Evolutionary conservation across 2,888 invertebrate species (phyloP), one percentile per base, ranked within the genome.

Genomic region (Rosalia funebris): DNA sequence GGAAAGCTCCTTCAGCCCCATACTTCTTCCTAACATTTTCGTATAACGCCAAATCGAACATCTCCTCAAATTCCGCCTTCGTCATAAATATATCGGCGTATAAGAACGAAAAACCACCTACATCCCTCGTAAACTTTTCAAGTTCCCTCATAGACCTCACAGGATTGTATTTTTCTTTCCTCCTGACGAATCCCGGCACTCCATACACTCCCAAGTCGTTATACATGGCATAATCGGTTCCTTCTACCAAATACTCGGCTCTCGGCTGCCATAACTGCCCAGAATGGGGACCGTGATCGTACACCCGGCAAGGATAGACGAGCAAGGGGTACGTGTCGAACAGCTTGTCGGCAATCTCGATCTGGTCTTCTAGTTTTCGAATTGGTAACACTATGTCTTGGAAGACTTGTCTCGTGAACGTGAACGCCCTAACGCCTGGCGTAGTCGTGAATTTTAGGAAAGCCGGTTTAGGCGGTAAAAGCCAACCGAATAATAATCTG

Each of bases 31-130:
- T 82, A 1, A 88, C 88, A 17, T 76, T 73, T 65, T 89, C 87
- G 70, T 89, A 90, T 63, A 89, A 75, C 0, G 83, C 82, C 71
- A 89, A 77, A 77, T 90, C 89, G 71, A 90, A 90, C 89, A 90
- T 90, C 68, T 84, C 82, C 65, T 86, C 85, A 72, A 89, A 89
- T 72, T 90, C 89, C 17, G 84, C 75, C 10, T 82, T 79, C 0
- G 83, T 86, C 89, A 90, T 90, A 70, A 89, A 90, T 36, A 88
- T 88, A 72, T 90, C 89, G 0, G 89, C 89, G 65, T 90, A 90
- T 14, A 90, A 76, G 75, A 90, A 90, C 1, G 89, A 87, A 72
- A 85, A 89, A 0, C 90, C 90, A 0, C 89, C 89, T 1, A 88
- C 85, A 25, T 88, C 85, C 42, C 88, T 81, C 0, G 89, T 88